Evolutionary conservation across 2,797 vertebrate genomes (phyloP).

Genomic region (Emys orbicularis): DNA sequence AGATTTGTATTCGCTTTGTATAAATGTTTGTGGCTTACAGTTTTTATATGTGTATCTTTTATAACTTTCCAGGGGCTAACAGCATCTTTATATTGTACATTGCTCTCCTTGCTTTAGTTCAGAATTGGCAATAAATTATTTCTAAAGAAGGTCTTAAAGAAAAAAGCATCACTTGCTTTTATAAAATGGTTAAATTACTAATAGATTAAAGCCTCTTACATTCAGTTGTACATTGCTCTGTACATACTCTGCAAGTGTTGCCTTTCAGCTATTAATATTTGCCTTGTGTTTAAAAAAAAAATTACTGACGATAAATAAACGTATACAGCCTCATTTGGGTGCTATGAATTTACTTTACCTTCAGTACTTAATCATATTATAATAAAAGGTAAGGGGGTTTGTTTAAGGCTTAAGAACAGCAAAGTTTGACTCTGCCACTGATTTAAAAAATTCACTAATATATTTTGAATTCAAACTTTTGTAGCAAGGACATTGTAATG

Average conservation of each 20-base stretch:
- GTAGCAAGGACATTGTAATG: background rate
- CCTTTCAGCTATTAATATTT: conserved; percentile 84
- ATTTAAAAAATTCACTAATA: rapidly evolving
- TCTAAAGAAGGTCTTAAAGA: conserved; percentile 72
- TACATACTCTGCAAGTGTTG: conserved; percentile 82
- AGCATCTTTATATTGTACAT: conserved; percentile 81
- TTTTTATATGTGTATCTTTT: conserved; percentile 81
- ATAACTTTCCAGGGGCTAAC: conserved; percentile 80
- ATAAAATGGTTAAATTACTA: conserved; percentile 70
- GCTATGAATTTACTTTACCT: conserved; percentile 58
- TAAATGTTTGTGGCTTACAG: conserved; percentile 80
- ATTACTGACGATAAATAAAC: conserved; percentile 87
- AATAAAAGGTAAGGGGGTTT: background rate
- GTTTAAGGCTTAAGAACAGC: background rate
- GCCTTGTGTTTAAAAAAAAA: conserved; percentile 82
- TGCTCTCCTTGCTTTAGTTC: conserved; percentile 74
- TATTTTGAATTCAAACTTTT: background rate
- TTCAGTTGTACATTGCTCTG: conserved; percentile 80
- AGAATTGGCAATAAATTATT: conserved; percentile 86
- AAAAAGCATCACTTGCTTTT: conserved; percentile 72
- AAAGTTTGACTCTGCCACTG: background rate
- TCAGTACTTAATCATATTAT: background rate
- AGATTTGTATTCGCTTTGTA: conserved; percentile 82
- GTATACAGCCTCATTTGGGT: conserved; percentile 73
- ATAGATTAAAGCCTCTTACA: conserved; percentile 76